Evolutionary conservation across 2,888 invertebrate species (phyloP), one percentile per base, ranked within the genome.

Genomic region (Hedya salicella): DNA sequence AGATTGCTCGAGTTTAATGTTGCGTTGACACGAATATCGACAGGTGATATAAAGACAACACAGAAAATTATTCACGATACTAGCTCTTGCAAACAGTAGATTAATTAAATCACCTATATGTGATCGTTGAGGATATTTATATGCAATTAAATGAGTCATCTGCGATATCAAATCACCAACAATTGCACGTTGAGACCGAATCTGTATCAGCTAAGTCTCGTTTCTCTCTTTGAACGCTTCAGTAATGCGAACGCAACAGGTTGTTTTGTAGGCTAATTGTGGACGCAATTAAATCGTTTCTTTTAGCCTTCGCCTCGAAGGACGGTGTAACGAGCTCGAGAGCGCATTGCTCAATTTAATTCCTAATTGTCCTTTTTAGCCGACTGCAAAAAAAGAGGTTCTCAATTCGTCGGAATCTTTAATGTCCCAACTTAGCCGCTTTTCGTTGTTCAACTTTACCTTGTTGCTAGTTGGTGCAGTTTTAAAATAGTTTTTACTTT

Each of bases 231-330:
- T 76, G 76, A 80, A 74, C 75, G 77, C 73, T 81, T 76, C 71
- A 78, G 77, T 75, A 79, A 81, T 79, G 75, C 73, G 75, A 78
- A 75, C 70, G 81, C 87, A 86, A 87, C 87, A 87, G 85, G 87
- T 88, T 79, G 84, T 81, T 87, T 85, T 85, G 81, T 86, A 82
- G 80, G 83, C 82, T 88, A 87, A 88, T 88, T 84, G 83, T 84
- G 78, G 78, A 80, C 78, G 80, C 82, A 84, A 86, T 88, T 85
- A 83, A 86, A 83, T 85, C 70, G 81, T 85, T 83, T 87, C 81
- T 84, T 85, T 87, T 82, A 79, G 77, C 76, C 74, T 81, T 77
- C 71, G 75, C 77, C 74, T 77, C 75, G 67, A 74, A 79, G 78
- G 80, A 81, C 74, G 76, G 70, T 77, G 78, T 82, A 82, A 83